Percentiles rank a stretch among this genome's conserved stretches.
Evolutionary conservation across 2,888 invertebrate species (phyloP).

Genomic region (Dicycla oo): DNA sequence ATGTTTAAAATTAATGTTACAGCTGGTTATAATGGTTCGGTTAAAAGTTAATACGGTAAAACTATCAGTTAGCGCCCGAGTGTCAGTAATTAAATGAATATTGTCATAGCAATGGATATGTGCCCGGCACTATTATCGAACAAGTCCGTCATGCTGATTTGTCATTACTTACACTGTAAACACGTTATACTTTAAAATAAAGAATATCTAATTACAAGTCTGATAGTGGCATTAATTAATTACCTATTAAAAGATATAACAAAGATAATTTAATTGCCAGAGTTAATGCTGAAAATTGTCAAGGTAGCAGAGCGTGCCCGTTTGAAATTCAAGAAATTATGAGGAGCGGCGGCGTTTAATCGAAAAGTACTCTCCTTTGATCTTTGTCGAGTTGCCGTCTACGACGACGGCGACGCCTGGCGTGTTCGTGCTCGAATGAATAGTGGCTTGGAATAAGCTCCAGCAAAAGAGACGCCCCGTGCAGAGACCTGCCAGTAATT

Average conservation of each 20-base stretch:
- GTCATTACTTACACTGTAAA: no score
- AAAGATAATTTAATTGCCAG: constrained; percentile 55
- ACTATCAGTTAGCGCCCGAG: constrained; percentile 28
- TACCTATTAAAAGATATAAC: no score
- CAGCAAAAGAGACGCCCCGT: constrained; percentile 60
- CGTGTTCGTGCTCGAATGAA: constrained; percentile 72
- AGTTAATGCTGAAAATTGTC: constrained; percentile 58
- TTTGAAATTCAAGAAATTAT: constrained; percentile 74
- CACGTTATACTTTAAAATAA: no score
- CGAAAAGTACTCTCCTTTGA: constrained; percentile 77
- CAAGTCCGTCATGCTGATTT: no score
- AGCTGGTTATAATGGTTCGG: not conserved
- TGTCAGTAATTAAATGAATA: constrained; percentile 41
- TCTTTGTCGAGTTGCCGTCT: constrained; percentile 72
- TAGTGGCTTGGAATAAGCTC: constrained; percentile 71
- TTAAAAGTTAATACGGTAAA: constrained; percentile 31
- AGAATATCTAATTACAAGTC: no score
- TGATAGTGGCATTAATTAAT: no score
- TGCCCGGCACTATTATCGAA: no score
- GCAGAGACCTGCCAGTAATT: constrained; percentile 68
- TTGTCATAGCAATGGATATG: no score
- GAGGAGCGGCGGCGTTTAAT: constrained; percentile 74
- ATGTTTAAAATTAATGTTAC: constrained; percentile 20
- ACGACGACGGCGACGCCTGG: constrained; percentile 68
- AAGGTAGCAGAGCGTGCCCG: constrained; percentile 67